phyloP scores from a whole-genome alignment of 2,797 vertebrate genomes.

The Thalassophryne amazonica region DNA sequence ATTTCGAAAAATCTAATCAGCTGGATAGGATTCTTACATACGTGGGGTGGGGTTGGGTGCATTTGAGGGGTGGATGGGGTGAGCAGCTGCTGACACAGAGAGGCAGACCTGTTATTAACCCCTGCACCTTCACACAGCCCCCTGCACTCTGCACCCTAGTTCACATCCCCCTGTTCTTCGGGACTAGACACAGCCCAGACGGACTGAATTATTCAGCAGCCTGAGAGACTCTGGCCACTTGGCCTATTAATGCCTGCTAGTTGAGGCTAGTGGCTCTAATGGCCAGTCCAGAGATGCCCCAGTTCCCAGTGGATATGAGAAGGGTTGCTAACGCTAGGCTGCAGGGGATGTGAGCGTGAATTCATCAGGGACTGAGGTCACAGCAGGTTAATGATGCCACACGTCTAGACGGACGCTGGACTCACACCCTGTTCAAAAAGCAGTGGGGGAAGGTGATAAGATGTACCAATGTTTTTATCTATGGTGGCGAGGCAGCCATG shows the following conservation, averaged over 20 bases:
- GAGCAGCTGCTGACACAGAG: conserved; percentile 93
- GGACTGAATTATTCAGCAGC: conserved; percentile 95
- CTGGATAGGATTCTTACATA: conserved; percentile 98
- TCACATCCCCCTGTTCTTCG: conserved; percentile 65
- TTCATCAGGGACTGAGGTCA: conserved; percentile 75
- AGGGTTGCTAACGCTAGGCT: conserved; percentile 55
- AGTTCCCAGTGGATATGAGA: conserved; percentile 68
- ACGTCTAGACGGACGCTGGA: conserved; percentile 75
- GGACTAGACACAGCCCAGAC: conserved; percentile 81
- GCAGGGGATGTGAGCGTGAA: conserved; percentile 80
- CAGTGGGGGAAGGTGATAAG: conserved; percentile 33
- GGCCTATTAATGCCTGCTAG: conserved; percentile 82
- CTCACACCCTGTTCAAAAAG: conserved; percentile 64
- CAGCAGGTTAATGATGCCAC: conserved; percentile 77
- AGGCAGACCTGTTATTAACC: conserved; percentile 98
- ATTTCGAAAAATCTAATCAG: conserved; percentile 99
- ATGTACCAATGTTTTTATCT: conserved; percentile 57
- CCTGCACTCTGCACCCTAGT: conserved; percentile 54
- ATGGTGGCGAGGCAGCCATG: conserved; percentile 34
- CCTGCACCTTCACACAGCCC: conserved; percentile 78
- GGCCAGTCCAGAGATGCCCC: conserved; percentile 78
- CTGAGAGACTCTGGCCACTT: conserved; percentile 81
- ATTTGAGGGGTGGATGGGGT: conserved; percentile 42
- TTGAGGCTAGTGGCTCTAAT: conserved; percentile 79
- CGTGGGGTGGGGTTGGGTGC: conserved; percentile 73